These are phyloP conservation scores for Cyprinella venusta DNA, from an alignment of 2,797 vertebrate genomes.

Conservation along the genomic window DNA sequence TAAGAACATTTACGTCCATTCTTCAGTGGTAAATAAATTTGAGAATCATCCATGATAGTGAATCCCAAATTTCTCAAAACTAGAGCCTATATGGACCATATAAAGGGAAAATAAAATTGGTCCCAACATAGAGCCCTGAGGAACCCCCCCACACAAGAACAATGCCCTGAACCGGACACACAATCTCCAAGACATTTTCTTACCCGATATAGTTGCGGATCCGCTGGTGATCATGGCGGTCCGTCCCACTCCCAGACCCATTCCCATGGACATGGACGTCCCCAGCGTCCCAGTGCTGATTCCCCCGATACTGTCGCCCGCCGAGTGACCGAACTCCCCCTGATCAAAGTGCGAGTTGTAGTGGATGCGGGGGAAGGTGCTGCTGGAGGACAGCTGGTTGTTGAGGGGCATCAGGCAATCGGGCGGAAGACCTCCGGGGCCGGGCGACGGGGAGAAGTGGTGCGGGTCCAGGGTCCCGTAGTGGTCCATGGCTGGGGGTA, in stretches of 20 bases:
- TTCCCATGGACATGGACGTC: slow-evolving; percentile 76
- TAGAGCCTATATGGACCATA: too few relatives aligned
- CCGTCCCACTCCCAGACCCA: slow-evolving; percentile 71
- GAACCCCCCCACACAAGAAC: too few relatives aligned
- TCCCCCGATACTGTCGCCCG: slow-evolving; percentile 91
- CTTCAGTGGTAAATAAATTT: too few relatives aligned
- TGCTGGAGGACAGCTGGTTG: slow-evolving; percentile 95
- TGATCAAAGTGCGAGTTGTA: slow-evolving; percentile 95
- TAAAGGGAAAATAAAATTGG: too few relatives aligned
- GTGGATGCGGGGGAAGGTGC: slow-evolving; percentile 96
- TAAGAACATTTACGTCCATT: too few relatives aligned
- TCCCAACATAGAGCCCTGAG: too few relatives aligned
- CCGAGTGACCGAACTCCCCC: slow-evolving; percentile 80
- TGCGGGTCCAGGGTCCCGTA: slow-evolving; percentile 79
- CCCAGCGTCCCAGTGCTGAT: slow-evolving; percentile 82
- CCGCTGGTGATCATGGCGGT: slow-evolving; percentile 81
- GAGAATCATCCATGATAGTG: too few relatives aligned
- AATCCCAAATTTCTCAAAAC: too few relatives aligned
- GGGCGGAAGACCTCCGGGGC: slow-evolving; percentile 81
- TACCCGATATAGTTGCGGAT: slow-evolving; percentile 82
- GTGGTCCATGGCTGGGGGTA: slow-evolving; percentile 87
- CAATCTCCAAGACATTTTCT: neutral
- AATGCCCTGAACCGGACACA: too few relatives aligned
- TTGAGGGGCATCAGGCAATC: slow-evolving; percentile 93
- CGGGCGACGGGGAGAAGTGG: slow-evolving; percentile 77